These are phyloP conservation scores for Helogale parvula DNA, from an alignment of 2,113 vertebrate genomes.

Conservation along the genomic window DNA sequence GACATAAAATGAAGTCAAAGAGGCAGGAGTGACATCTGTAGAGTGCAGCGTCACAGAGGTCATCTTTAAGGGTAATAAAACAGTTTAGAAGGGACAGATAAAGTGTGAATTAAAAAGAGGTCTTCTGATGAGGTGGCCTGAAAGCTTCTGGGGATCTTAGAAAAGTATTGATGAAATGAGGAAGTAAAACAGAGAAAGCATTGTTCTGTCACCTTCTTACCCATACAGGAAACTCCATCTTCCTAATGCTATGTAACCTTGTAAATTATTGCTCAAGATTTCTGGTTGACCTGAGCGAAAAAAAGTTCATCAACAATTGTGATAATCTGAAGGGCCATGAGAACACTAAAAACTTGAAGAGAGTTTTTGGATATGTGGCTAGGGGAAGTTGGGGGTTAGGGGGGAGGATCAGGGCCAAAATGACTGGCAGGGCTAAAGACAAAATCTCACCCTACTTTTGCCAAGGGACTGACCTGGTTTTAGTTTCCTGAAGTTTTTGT, in stretches of 20 bases:
- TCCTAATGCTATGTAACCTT: background rate
- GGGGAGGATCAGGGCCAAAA: background rate
- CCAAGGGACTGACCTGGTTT: background rate
- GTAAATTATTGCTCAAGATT: background rate
- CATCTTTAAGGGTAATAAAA: background rate
- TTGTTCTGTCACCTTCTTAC: background rate
- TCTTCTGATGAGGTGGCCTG: background rate
- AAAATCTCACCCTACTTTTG: background rate
- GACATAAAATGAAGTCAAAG: background rate
- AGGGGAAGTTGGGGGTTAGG: background rate
- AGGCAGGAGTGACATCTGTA: background rate
- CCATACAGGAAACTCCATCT: background rate
- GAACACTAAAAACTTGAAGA: background rate
- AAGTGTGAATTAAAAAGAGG: rapidly evolving
- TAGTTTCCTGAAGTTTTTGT: slow-evolving; percentile 23
- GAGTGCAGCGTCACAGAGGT: rapidly evolving
- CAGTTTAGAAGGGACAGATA: background rate
- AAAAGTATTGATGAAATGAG: background rate
- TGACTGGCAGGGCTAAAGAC: background rate
- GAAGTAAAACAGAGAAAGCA: rapidly evolving
- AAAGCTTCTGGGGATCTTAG: background rate
- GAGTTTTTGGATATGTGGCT: background rate
- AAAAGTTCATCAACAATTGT: background rate
- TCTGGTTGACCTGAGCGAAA: background rate
- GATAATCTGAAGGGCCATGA: background rate